Evolutionary conservation across 2,113 vertebrate species (phyloP).

Genomic region (Taxidea taxus): DNA sequence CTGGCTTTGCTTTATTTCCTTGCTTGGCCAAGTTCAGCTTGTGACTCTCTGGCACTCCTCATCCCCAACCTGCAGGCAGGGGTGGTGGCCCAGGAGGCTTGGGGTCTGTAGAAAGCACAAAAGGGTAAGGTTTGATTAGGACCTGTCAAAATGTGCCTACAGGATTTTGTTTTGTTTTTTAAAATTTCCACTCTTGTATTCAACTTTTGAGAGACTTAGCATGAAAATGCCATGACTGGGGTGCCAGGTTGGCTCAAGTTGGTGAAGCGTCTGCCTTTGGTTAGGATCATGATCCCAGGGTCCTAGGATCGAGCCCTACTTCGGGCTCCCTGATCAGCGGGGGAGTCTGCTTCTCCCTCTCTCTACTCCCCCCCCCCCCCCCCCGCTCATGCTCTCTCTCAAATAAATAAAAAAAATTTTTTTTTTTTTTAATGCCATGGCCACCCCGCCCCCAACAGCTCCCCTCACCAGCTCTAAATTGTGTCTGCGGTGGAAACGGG

Average conservation of each 20-base stretch:
- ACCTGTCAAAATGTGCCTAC: background rate
- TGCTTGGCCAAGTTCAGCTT: background rate
- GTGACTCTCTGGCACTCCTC: background rate
- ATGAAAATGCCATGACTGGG: background rate
- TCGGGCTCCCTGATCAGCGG: background rate
- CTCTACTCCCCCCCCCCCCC: background rate
- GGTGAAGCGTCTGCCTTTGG: background rate
- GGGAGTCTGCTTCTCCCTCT: background rate
- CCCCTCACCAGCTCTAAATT: rapidly evolving
- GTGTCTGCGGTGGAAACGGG: rapidly evolving
- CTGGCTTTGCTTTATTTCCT: background rate
- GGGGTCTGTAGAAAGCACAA: background rate
- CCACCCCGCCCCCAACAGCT: rapidly evolving
- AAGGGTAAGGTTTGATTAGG: background rate
- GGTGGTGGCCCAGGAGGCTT: background rate
- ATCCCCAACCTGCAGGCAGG: background rate
- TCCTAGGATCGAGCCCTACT: background rate
- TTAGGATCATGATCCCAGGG: background rate
- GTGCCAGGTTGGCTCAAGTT: background rate
- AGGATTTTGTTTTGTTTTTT: background rate
- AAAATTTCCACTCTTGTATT: background rate
- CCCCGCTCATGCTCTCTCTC: too few species aligned
- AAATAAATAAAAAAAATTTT: background rate
- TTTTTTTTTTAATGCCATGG: background rate
- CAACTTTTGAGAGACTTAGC: background rate